Conservation (phyloP, 2,888 invertebrate genomes). For the Polyommatus iphigenia region DNA sequence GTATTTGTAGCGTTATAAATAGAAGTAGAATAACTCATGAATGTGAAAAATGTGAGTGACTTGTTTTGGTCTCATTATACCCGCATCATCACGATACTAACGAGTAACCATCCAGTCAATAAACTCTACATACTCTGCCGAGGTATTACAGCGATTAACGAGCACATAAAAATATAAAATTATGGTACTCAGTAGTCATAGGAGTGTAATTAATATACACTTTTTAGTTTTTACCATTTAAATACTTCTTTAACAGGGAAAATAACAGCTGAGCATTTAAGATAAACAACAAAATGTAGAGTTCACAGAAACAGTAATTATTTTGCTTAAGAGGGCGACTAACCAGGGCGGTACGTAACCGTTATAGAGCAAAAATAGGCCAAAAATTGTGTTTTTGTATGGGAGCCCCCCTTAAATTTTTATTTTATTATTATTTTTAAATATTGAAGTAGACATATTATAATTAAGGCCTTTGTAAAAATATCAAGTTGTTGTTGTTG, state of each 20-base stretch:
- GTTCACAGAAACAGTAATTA: neutral
- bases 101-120: neutral
- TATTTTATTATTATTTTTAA: no score
- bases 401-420: no score
- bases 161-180: neutral
- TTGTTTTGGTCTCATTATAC: slow-evolving; percentile 10
- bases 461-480: no score
- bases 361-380: no score
- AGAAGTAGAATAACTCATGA: neutral
- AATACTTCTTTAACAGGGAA: neutral
- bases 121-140: neutral
- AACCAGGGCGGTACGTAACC: no score
- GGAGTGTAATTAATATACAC: neutral
- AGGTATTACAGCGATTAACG: neutral
- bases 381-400: no score
- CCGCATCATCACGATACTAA: neutral
- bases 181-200: neutral
- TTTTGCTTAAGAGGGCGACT: no score
- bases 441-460: no score
- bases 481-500: no score
- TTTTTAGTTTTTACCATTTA: neutral
- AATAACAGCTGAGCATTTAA: neutral
- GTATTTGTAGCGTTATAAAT: neutral
- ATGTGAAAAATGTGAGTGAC: slow-evolving; percentile 4
- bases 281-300: neutral